These are phyloP conservation scores for Silvanus unidentatus DNA, from an alignment of 2,888 invertebrate species.

Conservation along the genomic window DNA sequence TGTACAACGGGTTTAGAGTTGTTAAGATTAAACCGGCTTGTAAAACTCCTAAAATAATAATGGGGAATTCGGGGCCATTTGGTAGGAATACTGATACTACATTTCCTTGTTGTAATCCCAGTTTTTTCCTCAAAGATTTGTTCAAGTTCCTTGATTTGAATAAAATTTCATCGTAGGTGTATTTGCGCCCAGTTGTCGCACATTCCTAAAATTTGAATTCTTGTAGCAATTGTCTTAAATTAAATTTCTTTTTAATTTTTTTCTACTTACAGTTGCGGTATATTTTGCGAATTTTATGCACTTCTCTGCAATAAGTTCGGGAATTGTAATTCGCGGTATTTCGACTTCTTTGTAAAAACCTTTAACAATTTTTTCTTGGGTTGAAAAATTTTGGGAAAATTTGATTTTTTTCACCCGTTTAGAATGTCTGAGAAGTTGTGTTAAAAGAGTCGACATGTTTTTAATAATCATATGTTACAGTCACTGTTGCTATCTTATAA, in stretches of 20 bases:
- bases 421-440: too few species aligned
- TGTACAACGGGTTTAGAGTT: conserved; percentile 71
- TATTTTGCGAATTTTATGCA: conserved; percentile 49
- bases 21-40: conserved; percentile 66
- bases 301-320: too few species aligned
- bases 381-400: too few species aligned
- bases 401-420: too few species aligned
- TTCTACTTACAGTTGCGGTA: conserved; percentile 31
- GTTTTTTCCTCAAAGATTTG: conserved; percentile 52
- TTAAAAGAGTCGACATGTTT: too few species aligned
- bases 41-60: conserved; percentile 59
- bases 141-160: conserved; percentile 57
- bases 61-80: conserved; percentile 69
- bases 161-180: conserved; percentile 63
- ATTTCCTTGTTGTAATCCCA: conserved; percentile 61
- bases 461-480: too few species aligned
- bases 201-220: conserved; percentile 63
- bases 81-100: conserved; percentile 66
- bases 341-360: too few species aligned
- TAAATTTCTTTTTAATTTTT: not conserved
- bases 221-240: not conserved
- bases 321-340: too few species aligned
- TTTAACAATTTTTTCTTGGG: too few species aligned
- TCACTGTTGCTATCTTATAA: too few species aligned
- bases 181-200: conserved; percentile 62